Percentiles rank a stretch among this genome's conserved stretches.
phyloP scores from a whole-genome alignment of 1,140 invertebrate genomes.

The Harpegnathos saltator region DNA sequence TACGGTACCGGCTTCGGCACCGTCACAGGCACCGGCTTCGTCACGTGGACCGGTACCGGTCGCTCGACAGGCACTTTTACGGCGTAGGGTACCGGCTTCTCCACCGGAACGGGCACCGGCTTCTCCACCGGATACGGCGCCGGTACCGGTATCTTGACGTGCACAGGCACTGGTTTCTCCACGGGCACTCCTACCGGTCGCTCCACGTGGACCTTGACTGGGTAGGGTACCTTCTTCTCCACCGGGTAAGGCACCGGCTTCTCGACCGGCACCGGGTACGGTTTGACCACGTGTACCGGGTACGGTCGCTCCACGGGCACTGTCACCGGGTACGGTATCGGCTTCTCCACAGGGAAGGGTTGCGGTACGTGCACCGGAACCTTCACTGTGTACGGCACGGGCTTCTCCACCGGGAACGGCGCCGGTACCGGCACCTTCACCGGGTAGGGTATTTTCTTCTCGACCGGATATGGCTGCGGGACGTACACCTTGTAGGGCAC shows the following conservation, averaged over 20 bases:
- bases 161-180: constrained; percentile 86
- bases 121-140: constrained; percentile 84
- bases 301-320: constrained; percentile 80
- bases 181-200: constrained; percentile 84
- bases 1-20: constrained; percentile 87
- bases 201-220: constrained; percentile 84
- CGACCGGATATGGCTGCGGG: constrained; percentile 86
- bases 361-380: constrained; percentile 84
- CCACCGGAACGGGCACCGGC: constrained; percentile 90
- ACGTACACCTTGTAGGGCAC: constrained; percentile 89
- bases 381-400: constrained; percentile 82
- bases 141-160: constrained; percentile 86
- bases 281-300: constrained; percentile 84
- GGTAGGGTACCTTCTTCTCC: constrained; percentile 82
- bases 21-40: constrained; percentile 82
- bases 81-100: constrained; percentile 90
- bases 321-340: constrained; percentile 79
- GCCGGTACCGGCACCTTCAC: constrained; percentile 80
- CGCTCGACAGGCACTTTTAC: constrained; percentile 90
- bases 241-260: constrained; percentile 80
- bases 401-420: constrained; percentile 82
- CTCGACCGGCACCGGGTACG: constrained; percentile 84
- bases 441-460: constrained; percentile 81
- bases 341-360: constrained; percentile 81
- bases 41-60: constrained; percentile 80